Conservation (phyloP, 2,888 invertebrate species). For the Taenaris catops region DNA sequence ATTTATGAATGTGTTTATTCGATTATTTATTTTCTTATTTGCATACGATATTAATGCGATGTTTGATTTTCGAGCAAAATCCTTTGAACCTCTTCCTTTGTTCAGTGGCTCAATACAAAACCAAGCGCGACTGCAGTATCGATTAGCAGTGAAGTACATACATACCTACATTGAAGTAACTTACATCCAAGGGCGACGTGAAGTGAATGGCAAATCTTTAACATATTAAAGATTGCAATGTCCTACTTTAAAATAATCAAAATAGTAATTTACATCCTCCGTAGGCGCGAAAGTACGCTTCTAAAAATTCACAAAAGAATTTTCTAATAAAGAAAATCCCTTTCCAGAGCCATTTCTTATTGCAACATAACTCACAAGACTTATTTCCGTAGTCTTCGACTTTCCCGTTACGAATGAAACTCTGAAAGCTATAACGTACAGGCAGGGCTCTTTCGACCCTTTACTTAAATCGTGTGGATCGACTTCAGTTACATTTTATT, state of each 20-base stretch:
- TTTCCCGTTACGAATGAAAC: conserved; percentile 23
- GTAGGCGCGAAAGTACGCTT: neutral
- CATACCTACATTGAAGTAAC: conserved; percentile 4
- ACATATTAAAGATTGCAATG: too few relatives aligned
- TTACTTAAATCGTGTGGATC: conserved; percentile 42
- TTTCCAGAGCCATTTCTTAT: conserved; percentile 12
- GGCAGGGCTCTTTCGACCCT: conserved; percentile 36
- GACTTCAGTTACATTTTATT: conserved; percentile 43
- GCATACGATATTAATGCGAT: too few relatives aligned
- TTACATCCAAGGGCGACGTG: conserved; percentile 17
- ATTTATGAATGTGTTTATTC: too few relatives aligned
- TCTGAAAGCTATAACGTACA: conserved; percentile 36
- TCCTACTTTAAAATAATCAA: too few relatives aligned
- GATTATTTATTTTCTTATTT: too few relatives aligned
- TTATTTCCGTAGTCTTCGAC: conserved; percentile 20
- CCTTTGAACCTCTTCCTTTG: too few relatives aligned
- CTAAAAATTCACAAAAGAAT: conserved; percentile 5
- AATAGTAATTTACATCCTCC: too few relatives aligned
- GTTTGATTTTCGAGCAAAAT: too few relatives aligned
- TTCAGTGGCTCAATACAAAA: conserved; percentile 2
- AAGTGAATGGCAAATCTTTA: conserved; percentile 17
- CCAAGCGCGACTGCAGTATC: conserved; percentile 25
- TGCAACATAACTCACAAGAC: conserved; percentile 18
- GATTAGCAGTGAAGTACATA: conserved; percentile 17
- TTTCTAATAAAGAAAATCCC: conserved; percentile 12